Evolutionary conservation across 2,797 vertebrate species (phyloP).

Genomic region (Helicolenus hilgendorfi): DNA sequence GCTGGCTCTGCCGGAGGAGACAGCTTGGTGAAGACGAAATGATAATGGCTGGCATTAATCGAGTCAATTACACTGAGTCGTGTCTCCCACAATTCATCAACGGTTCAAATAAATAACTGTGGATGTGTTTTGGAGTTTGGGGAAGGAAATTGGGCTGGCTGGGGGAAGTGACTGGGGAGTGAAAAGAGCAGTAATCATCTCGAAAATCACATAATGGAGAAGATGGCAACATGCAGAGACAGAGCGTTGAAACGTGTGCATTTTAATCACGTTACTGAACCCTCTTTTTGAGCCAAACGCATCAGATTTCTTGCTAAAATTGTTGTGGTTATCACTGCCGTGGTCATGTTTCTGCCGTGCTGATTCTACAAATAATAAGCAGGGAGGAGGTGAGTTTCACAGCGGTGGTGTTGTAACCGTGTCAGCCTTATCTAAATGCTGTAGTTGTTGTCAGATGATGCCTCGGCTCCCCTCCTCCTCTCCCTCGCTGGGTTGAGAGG

Average conservation of each 20-base stretch:
- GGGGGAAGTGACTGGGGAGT: constrained; percentile 19
- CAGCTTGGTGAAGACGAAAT: constrained; percentile 80
- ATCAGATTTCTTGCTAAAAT: background rate
- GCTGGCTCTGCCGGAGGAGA: constrained; percentile 68
- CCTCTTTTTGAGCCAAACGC: background rate
- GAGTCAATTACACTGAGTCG: constrained; percentile 84
- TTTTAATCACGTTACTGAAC: background rate
- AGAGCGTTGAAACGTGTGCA: background rate
- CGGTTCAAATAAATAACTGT: constrained; percentile 76
- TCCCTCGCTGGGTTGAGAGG: constrained; percentile 72
- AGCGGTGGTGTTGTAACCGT: constrained; percentile 36
- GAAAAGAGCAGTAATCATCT: constrained; percentile 47
- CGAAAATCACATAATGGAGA: constrained; percentile 33
- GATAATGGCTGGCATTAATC: constrained; percentile 88
- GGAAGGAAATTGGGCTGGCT: constrained; percentile 27
- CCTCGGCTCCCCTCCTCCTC: constrained; percentile 42
- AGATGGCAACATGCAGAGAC: constrained; percentile 11
- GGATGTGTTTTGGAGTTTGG: constrained; percentile 69
- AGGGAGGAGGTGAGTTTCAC: constrained; percentile 18
- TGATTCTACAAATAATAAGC: constrained; percentile 48
- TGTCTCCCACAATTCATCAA: constrained; percentile 84
- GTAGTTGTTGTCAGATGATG: constrained; percentile 79
- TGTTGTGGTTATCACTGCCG: background rate
- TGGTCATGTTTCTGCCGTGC: background rate
- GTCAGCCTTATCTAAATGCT: constrained; percentile 75